Percentiles rank a stretch among this genome's conserved stretches.
These are phyloP conservation scores for Alitta virens DNA, from an alignment of 2,888 invertebrate species.

Conservation along the genomic window DNA sequence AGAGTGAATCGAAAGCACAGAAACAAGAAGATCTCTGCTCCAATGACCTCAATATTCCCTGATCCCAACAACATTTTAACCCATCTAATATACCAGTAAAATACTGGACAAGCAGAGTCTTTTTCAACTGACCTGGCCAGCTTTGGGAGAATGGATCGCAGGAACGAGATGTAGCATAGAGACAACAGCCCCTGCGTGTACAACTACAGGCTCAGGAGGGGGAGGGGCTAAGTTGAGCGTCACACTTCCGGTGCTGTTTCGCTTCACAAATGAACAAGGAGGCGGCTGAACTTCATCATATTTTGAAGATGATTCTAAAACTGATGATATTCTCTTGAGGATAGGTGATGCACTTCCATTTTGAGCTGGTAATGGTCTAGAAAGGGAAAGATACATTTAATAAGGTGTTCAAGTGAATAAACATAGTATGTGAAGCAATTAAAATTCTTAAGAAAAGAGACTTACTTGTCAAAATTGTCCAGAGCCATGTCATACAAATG, in stretches of 20 bases:
- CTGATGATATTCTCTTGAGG: constrained; percentile 26
- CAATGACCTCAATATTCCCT: no score
- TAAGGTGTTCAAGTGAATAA: background rate
- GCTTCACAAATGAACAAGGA: constrained; percentile 29
- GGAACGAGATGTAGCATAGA: constrained; percentile 85
- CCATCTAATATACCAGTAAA: no score
- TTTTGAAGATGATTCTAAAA: constrained; percentile 19
- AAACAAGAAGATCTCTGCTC: no score
- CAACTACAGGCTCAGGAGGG: constrained; percentile 75
- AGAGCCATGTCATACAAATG: constrained; percentile 91
- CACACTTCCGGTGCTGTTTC: constrained; percentile 51
- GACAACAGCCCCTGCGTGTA: constrained; percentile 84
- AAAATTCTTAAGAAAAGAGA: background rate
- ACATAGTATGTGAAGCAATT: no score
- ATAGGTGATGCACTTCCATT: constrained; percentile 4
- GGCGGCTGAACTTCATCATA: constrained; percentile 1
- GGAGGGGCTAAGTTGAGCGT: constrained; percentile 54
- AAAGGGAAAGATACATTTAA: background rate
- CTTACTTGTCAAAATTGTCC: constrained; percentile 88
- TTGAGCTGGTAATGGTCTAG: constrained; percentile 4
- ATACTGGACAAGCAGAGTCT: no score
- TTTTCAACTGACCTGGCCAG: no score
- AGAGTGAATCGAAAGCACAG: no score
- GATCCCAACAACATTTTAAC: no score
- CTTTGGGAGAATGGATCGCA: constrained; percentile 33